Evolutionary conservation across 2,888 invertebrate genomes (phyloP).

Genomic region (Callinectes sapidus): DNA sequence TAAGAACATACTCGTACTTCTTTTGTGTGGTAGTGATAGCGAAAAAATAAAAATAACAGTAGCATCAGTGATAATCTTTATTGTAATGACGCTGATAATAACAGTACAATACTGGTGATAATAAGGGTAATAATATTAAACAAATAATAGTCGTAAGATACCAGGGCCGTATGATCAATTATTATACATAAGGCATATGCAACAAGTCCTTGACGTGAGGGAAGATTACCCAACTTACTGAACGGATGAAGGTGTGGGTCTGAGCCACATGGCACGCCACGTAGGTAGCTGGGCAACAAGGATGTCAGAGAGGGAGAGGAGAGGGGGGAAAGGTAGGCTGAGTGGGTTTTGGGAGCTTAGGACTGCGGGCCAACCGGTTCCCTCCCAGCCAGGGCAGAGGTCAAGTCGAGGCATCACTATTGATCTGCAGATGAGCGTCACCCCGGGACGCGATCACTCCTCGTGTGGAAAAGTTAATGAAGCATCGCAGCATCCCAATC

Average conservation of each 20-base stretch:
- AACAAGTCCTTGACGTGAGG: background rate
- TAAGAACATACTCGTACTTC: no score
- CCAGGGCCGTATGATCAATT: background rate
- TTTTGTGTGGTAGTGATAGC: no score
- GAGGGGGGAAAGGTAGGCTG: background rate
- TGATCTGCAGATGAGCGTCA: conserved; percentile 63
- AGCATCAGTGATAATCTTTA: no score
- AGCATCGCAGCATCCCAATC: conserved; percentile 39
- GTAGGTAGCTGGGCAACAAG: conserved; percentile 28
- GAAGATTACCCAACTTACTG: background rate
- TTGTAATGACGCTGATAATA: no score
- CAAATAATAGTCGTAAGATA: background rate
- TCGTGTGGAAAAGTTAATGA: conserved; percentile 66
- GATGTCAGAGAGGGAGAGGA: background rate
- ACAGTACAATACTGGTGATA: no score
- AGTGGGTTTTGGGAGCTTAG: conserved; percentile 17
- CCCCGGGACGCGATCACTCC: conserved; percentile 37
- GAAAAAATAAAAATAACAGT: no score
- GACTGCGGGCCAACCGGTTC: conserved; percentile 39
- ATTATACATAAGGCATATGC: background rate
- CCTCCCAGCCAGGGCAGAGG: conserved; percentile 55
- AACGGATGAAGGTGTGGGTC: background rate
- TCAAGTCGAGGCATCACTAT: conserved; percentile 60
- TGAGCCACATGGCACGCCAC: background rate
- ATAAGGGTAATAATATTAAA: no score